phyloP scores from a whole-genome alignment of 2,113 vertebrate species.

The Enhydra lutris region DNA sequence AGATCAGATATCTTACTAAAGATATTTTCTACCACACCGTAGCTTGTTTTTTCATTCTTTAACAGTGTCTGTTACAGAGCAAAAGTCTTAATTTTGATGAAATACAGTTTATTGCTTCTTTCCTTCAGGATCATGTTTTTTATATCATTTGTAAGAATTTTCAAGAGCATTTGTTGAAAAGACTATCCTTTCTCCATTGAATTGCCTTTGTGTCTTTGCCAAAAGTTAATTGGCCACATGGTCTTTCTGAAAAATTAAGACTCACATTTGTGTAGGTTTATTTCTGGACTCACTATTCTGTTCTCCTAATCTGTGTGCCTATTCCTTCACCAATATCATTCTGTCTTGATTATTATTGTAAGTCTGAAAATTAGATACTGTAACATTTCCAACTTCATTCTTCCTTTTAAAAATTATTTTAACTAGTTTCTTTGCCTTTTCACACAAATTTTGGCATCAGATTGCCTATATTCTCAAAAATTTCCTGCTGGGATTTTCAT shows the following conservation, averaged over 20 bases:
- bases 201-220: conserved; percentile 37
- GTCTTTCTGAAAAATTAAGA: neutral
- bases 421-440: neutral
- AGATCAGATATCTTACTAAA: neutral
- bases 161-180: neutral
- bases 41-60: neutral
- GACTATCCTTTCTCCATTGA: neutral
- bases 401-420: conserved; percentile 21
- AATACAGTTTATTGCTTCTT: neutral
- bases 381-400: neutral
- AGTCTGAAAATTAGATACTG: neutral
- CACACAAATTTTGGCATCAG: neutral
- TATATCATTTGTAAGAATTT: neutral
- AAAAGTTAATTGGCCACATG: conserved; percentile 37
- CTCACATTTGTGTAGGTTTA: neutral
- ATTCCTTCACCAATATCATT: neutral
- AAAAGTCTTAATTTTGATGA: neutral
- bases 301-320: neutral
- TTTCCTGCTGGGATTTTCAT: neutral
- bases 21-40: neutral
- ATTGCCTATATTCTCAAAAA: neutral
- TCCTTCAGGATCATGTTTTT: neutral
- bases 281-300: conserved; percentile 16
- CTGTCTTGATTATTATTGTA: neutral
- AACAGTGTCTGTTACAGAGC: neutral